These are phyloP conservation scores for Mechanitis mazaeus DNA, from an alignment of 2,888 invertebrate genomes.

Conservation along the genomic window DNA sequence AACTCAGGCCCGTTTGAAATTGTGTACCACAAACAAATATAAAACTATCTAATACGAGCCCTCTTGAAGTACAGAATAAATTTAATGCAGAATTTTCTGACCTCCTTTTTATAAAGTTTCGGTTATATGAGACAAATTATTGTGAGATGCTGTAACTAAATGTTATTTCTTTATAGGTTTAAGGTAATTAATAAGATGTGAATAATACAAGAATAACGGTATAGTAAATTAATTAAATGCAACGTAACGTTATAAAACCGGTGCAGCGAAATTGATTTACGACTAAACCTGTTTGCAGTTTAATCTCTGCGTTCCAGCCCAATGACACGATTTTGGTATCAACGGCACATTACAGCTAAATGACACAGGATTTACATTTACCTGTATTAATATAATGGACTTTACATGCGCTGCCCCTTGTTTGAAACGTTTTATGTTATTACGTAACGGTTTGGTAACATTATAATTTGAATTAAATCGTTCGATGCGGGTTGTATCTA, in stretches of 20 bases:
- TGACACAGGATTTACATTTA: conserved; percentile 39
- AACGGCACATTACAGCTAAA: conserved; percentile 55
- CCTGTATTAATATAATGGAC: conserved; percentile 22
- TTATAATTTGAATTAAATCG: not conserved
- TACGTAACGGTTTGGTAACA: conserved; percentile 3
- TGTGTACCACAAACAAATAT: too few species aligned
- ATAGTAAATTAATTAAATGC: conserved; percentile 46
- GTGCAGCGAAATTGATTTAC: conserved; percentile 58
- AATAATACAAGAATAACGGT: conserved; percentile 16
- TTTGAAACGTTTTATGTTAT: conserved; percentile 1
- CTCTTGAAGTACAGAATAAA: too few species aligned
- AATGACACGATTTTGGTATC: conserved; percentile 65
- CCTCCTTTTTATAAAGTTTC: too few species aligned
- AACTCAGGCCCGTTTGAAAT: too few species aligned
- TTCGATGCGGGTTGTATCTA: not conserved
- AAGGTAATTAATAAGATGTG: too few species aligned
- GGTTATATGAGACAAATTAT: too few species aligned
- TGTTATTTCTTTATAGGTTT: too few species aligned
- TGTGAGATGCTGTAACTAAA: too few species aligned
- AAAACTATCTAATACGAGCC: too few species aligned
- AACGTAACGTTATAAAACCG: conserved; percentile 50
- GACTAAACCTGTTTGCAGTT: conserved; percentile 62
- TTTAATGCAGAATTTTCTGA: too few species aligned
- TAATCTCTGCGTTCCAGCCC: conserved; percentile 57
- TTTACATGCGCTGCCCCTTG: conserved; percentile 6